Percentiles rank a stretch among this genome's conserved stretches.
Evolutionary conservation across 2,113 vertebrate species (phyloP).

Genomic region (Thymallus thymallus): DNA sequence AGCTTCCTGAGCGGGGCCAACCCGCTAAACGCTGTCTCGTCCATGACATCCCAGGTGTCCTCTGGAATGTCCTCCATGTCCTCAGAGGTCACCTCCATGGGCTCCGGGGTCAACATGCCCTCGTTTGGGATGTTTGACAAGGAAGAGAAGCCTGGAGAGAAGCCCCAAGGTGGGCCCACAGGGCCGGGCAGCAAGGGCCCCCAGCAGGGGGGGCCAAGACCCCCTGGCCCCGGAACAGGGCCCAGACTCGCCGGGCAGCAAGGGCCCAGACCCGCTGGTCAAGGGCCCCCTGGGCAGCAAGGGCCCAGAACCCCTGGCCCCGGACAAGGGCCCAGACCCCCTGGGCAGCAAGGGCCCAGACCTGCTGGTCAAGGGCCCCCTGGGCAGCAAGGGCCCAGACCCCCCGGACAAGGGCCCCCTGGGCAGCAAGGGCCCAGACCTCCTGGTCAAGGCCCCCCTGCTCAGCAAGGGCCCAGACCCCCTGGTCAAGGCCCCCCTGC

Average conservation of each 20-base stretch:
- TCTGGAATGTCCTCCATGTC: constrained; percentile 23
- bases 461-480: constrained; percentile 54
- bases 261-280: constrained; percentile 47
- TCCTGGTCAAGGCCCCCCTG: constrained; percentile 50
- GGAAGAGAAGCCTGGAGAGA: constrained; percentile 61
- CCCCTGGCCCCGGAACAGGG: constrained; percentile 43
- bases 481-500: constrained; percentile 48
- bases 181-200: constrained; percentile 62
- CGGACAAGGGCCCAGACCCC: constrained; percentile 12
- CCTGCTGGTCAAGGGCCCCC: too few species aligned
- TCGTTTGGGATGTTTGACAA: constrained; percentile 92
- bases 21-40: constrained; percentile 88
- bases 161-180: constrained; percentile 29
- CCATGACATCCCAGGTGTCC: constrained; percentile 81
- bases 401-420: constrained; percentile 36
- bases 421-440: constrained; percentile 64
- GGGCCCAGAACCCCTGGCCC: constrained; percentile 47
- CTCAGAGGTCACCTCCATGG: constrained; percentile 41
- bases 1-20: constrained; percentile 93
- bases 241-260: constrained; percentile 54
- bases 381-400: constrained; percentile 69
- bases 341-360: too few species aligned
- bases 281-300: constrained; percentile 53
- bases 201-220: constrained; percentile 65
- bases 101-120: constrained; percentile 78